Base-by-base conservation (phyloP, 2,888 invertebrate species). In the Dynastes hyllus region DNA sequence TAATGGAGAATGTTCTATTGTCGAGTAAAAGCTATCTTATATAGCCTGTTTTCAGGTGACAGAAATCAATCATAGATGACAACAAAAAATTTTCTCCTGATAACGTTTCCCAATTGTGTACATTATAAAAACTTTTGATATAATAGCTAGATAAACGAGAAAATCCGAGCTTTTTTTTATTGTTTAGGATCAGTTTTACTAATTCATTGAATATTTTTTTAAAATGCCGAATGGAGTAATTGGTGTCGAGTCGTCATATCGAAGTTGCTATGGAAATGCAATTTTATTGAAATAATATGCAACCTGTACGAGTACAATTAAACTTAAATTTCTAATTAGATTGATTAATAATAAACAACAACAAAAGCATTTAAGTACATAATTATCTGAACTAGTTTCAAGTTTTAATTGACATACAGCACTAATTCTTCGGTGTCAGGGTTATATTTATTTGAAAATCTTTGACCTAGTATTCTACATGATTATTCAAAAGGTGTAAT, bases 361-460 rank as follows among this genome's bases (percentile, higher is more conserved):
- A 55, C 55, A 55, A 55, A 16, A 22, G 45, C 8, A n/a, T 55
- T 16, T n/a, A 22, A n/a, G 55, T 55, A 22, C 22, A 22, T 22
- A 22, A 55, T 16, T 55, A n/a, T 55, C 13, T 55, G 16, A n/a
- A 1, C 55, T 55, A 55, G 55, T 55, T 55, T 55, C n/a, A 5
- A 6, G 2, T n/a, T 16, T 55, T 45, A 55, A 16, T 53, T 53
- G n/a, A n/a, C 53, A 53, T 53, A 37, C 32, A 37, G 13, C n/a
- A 9, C 6, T 6, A 55, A 55, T 22, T 55, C 13, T 55, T 55
- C 16, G n/a, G 55, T 16, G 55, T 55, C 55, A 55, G 13, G 55
- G 22, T 55, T 55, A 55, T 22, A 55, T n/a, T 55, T 55, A 55
- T 55, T 55, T 55, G 55, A 13, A n/a, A 22, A n/a, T 55, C n/a